These are phyloP conservation scores for Melanerpes formicivorus DNA, from an alignment of 2,113 vertebrate genomes.

Conservation along the genomic window DNA sequence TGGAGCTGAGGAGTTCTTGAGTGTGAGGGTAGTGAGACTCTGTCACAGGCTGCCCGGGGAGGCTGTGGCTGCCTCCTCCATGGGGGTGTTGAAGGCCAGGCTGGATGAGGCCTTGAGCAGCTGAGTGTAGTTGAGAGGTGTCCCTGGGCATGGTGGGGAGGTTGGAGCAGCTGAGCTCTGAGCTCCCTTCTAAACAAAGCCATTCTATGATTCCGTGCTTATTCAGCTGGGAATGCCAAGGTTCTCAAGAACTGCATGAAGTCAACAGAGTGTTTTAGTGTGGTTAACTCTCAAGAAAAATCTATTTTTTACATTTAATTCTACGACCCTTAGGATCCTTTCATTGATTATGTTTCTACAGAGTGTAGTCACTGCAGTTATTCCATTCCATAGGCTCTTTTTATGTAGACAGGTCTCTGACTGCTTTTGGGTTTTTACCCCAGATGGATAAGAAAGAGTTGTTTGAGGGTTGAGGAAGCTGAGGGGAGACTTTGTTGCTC, in stretches of 20 bases:
- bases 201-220: neutral
- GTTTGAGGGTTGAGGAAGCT: neutral
- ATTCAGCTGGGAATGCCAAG: neutral
- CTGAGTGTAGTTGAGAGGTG: too few species aligned
- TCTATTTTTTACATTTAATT: neutral
- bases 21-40: too few species aligned
- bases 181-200: too few species aligned
- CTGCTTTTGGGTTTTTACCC: neutral
- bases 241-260: neutral
- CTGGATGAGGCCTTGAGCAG: too few species aligned
- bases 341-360: neutral
- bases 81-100: too few species aligned
- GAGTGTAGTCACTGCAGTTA: neutral
- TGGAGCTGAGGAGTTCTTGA: too few species aligned
- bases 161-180: too few species aligned
- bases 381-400: neutral
- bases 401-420: neutral
- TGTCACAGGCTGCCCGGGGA: too few species aligned
- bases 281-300: neutral
- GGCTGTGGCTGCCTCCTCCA: too few species aligned
- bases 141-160: too few species aligned
- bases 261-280: neutral
- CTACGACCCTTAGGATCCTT: neutral
- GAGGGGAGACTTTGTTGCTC: too few species aligned
- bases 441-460: neutral